Evolutionary conservation across 2,888 invertebrate genomes (phyloP), one percentile per base, ranked within the genome.

Genomic region (Cheilosia vulpina): DNA sequence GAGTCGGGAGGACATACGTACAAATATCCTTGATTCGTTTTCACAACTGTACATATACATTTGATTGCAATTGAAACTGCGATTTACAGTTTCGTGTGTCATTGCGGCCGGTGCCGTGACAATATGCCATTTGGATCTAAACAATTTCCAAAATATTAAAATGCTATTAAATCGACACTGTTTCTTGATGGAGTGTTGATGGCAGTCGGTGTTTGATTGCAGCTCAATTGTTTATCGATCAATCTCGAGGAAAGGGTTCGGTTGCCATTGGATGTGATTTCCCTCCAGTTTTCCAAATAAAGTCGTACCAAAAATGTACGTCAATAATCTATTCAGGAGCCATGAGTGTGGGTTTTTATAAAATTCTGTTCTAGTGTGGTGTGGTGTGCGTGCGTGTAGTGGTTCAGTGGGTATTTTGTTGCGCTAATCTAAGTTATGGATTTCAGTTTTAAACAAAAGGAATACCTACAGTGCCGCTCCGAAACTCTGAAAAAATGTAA

Each of bases 61-160:
- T 31, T 55, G 50, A 76, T 58, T 71, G 38, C 62, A 65, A 68
- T 68, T 63, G 72, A 66, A 79, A 52, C 45, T 72, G 73, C 73
- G 47, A 79, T 78, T 78, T 60, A n/a, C 53, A 47, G 55, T 57
- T 43, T 63, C 68, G 68, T 84, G 68, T 79, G 63, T 63, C 66
- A 43, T 80, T 21, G 15, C 52, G 58, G 53, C 81, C 52, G 58
- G 53, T 85, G 58, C 15, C 84, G 84, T 85, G 84, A 76, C 80
- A 81, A 81, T 69, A 57, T 60, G 58, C 55, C 41, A 71, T 81
- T 85, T 38, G 53, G 34, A 57, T 60, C 43, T 13, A 62, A 31
- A 76, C 60, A 58, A 45, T 80, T 85, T 71, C n/a, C 3, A 58
- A 69, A 80, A 72, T 69, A 76, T 85, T 84, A 80, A 85, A 85